These are phyloP conservation scores for Agrypnus murinus DNA, from an alignment of 2,888 invertebrate genomes.

Conservation along the genomic window DNA sequence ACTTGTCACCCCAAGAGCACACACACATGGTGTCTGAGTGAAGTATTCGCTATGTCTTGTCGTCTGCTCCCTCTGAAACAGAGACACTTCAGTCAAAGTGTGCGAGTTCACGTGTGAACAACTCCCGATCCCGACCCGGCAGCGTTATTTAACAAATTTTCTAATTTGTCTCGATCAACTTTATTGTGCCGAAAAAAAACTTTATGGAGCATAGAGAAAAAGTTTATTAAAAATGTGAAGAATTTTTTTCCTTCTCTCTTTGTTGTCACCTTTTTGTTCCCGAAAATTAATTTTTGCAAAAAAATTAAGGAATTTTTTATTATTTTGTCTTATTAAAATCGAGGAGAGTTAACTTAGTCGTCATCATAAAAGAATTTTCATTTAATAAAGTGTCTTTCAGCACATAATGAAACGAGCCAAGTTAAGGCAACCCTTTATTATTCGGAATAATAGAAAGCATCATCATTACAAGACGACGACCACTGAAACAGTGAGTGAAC, in stretches of 20 bases:
- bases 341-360: too few species aligned
- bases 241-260: too few species aligned
- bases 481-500: neutral
- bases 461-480: neutral
- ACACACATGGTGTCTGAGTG: conserved; percentile 53
- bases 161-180: conserved; percentile 10
- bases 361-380: conserved; percentile 3
- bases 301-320: too few species aligned
- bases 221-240: too few species aligned
- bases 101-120: conserved; percentile 55
- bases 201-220: too few species aligned
- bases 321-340: too few species aligned
- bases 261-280: neutral
- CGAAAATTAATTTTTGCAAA: too few species aligned
- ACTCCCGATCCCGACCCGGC: conserved; percentile 30
- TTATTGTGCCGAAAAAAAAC: too few species aligned
- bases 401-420: conserved; percentile 1
- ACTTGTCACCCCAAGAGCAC: conserved; percentile 58
- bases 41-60: conserved; percentile 56
- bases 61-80: conserved; percentile 52
- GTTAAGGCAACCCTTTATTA: neutral
- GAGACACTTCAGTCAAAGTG: conserved; percentile 56
- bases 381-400: conserved; percentile 7
- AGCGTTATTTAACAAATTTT: conserved; percentile 38
- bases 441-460: neutral